Conservation (phyloP, 2,888 invertebrate species). For the Lasioglossum malachurum region DNA sequence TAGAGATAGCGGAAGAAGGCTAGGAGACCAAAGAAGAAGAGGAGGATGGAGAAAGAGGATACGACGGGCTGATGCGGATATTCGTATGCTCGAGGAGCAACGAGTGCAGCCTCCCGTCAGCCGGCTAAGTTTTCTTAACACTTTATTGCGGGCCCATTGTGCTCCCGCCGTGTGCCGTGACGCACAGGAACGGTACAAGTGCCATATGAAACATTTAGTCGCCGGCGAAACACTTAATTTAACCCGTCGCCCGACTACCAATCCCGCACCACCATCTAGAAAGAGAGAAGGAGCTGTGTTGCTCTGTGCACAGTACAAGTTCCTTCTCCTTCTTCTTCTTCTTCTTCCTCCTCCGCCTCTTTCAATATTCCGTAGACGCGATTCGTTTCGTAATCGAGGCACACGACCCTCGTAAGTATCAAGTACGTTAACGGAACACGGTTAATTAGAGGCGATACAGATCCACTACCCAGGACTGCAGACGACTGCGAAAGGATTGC, state of each 20-base stretch:
- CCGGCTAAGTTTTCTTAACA: conserved; percentile 61
- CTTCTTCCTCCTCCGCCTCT: not conserved
- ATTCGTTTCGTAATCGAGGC: conserved; percentile 18
- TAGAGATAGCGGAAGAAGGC: conserved; percentile 44
- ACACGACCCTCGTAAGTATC: conserved; percentile 30
- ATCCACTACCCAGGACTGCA: not conserved
- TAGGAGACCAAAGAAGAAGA: conserved; percentile 19
- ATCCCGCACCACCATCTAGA: not conserved
- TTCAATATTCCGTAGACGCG: conserved; percentile 33
- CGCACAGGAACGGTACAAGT: conserved; percentile 24
- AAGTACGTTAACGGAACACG: conserved; percentile 21
- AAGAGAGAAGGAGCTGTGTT: not conserved
- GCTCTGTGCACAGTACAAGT: not conserved
- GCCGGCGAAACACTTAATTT: conserved; percentile 37
- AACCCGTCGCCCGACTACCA: not conserved
- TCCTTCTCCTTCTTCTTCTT: not conserved
- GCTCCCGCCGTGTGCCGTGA: conserved; percentile 11
- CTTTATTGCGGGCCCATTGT: conserved; percentile 61
- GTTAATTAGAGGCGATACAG: conserved; percentile 26
- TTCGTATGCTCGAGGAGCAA: conserved; percentile 63
- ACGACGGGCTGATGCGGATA: conserved; percentile 54
- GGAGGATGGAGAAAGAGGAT: not conserved
- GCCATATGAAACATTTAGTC: conserved; percentile 61
- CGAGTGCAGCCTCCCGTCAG: conserved; percentile 43
- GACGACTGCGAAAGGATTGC: not conserved